These are phyloP conservation scores for Perizoma flavofasciatum DNA, from an alignment of 2,888 invertebrate species.

Conservation along the genomic window DNA sequence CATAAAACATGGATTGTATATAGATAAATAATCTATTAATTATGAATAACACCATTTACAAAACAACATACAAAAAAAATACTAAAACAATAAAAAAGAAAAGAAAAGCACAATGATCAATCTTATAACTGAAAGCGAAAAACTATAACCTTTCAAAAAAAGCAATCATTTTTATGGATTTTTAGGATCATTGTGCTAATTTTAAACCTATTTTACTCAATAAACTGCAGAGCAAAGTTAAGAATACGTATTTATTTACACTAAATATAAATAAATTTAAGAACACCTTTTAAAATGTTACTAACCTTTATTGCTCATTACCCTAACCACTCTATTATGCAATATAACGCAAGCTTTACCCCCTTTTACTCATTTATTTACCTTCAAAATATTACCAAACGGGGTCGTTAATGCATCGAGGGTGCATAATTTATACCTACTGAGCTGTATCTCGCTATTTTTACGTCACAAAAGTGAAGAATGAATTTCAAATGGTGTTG, in stretches of 20 bases:
- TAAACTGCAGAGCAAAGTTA: neutral
- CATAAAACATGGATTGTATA: neutral
- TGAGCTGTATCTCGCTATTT: constrained; percentile 76
- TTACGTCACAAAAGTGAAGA: constrained; percentile 81
- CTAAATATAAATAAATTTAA: constrained; percentile 1
- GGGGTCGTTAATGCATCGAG: constrained; percentile 73
- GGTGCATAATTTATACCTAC: constrained; percentile 79
- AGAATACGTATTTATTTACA: neutral
- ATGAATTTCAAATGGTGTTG: constrained; percentile 83
- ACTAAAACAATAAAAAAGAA: too few relatives aligned
- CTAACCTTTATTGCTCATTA: constrained; percentile 36
- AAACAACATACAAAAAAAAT: too few relatives aligned
- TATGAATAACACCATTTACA: too few relatives aligned
- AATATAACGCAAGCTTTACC: constrained; percentile 67
- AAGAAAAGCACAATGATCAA: too few relatives aligned
- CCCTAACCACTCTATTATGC: constrained; percentile 52
- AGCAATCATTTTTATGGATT: too few relatives aligned
- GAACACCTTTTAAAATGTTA: constrained; percentile 13
- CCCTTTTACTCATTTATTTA: constrained; percentile 51
- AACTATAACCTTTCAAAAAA: too few relatives aligned
- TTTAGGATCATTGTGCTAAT: too few relatives aligned
- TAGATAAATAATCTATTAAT: too few relatives aligned
- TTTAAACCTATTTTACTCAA: too few relatives aligned
- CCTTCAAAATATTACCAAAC: constrained; percentile 70
- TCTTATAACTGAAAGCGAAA: too few relatives aligned